phyloP scores from a whole-genome alignment of 1,140 invertebrate species.

The Drosophila bifasciata region DNA sequence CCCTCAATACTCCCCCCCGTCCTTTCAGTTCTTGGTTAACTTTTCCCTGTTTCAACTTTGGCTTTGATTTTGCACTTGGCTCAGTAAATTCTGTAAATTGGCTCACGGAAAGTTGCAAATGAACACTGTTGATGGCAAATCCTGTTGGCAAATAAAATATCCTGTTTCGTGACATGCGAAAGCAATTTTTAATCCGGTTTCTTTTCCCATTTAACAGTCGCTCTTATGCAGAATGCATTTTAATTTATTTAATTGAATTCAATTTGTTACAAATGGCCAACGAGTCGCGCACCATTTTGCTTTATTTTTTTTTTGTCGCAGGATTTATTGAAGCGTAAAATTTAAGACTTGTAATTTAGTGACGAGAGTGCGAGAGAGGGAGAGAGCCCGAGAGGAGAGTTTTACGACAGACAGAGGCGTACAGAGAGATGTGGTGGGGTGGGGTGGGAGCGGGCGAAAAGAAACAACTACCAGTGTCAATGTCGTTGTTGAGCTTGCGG shows the following conservation, averaged over 20 bases:
- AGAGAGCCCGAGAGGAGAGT: slow-evolving; percentile 24
- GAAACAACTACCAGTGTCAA: slow-evolving; percentile 64
- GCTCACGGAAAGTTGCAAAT: slow-evolving; percentile 51
- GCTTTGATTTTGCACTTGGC: slow-evolving; percentile 59
- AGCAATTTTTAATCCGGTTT: slow-evolving; percentile 61
- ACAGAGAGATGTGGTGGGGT: no score
- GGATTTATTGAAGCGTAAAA: slow-evolving; percentile 81
- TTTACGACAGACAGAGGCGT: slow-evolving; percentile 49
- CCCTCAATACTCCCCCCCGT: not conserved
- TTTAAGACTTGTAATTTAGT: slow-evolving; percentile 73
- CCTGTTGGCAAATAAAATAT: slow-evolving; percentile 17
- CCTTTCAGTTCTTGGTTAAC: not conserved
- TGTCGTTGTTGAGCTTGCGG: slow-evolving; percentile 65
- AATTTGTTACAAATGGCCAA: slow-evolving; percentile 72
- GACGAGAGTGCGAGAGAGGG: slow-evolving; percentile 44
- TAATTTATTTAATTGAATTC: slow-evolving; percentile 81
- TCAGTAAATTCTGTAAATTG: slow-evolving; percentile 44
- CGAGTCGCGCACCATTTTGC: slow-evolving; percentile 31
- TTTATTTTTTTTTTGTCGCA: slow-evolving; percentile 22
- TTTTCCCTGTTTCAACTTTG: slow-evolving; percentile 52
- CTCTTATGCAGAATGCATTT: slow-evolving; percentile 76
- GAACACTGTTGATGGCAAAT: slow-evolving; percentile 4
- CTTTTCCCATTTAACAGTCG: slow-evolving; percentile 48
- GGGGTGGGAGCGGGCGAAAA: no score
- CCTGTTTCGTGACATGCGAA: slow-evolving; percentile 35